These are phyloP conservation scores for Pogonocherus hispidulus DNA, from an alignment of 2,888 invertebrate species.

Conservation along the genomic window DNA sequence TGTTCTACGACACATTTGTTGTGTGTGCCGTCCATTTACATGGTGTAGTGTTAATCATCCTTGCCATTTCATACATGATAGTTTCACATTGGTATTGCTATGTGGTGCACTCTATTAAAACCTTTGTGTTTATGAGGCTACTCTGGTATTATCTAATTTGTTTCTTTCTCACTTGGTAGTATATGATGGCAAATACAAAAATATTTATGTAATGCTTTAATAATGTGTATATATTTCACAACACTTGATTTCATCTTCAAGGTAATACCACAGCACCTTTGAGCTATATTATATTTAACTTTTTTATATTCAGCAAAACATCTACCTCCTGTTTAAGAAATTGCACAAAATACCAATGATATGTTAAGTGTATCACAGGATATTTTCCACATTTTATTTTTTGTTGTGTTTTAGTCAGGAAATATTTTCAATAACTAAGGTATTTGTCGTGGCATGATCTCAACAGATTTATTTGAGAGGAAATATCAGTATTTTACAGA, in stretches of 20 bases:
- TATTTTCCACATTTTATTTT: conserved; percentile 19
- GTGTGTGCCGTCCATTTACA: conserved; percentile 66
- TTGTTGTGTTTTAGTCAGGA: too few species aligned
- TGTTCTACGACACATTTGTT: conserved; percentile 57
- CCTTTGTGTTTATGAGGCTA: not conserved
- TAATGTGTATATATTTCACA: not conserved
- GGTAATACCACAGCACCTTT: not conserved
- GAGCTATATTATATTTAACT: conserved; percentile 5
- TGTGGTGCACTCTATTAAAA: conserved; percentile 47
- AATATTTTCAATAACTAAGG: too few species aligned
- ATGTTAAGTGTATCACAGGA: conserved; percentile 19
- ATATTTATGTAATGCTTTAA: conserved; percentile 14
- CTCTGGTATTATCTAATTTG: not conserved
- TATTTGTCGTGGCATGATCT: not conserved
- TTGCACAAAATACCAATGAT: conserved; percentile 43
- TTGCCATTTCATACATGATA: conserved; percentile 55
- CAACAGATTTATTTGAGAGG: not conserved
- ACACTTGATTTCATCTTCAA: not conserved
- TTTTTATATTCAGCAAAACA: conserved; percentile 29
- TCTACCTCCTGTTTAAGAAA: conserved; percentile 1
- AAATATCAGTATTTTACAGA: conserved; percentile 11
- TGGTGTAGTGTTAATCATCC: conserved; percentile 61
- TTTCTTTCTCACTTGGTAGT: not conserved
- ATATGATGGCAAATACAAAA: not conserved
- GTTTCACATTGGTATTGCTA: conserved; percentile 43